Evolutionary conservation across 1,140 invertebrate genomes (phyloP).

Genomic region (Heliconius himera): DNA sequence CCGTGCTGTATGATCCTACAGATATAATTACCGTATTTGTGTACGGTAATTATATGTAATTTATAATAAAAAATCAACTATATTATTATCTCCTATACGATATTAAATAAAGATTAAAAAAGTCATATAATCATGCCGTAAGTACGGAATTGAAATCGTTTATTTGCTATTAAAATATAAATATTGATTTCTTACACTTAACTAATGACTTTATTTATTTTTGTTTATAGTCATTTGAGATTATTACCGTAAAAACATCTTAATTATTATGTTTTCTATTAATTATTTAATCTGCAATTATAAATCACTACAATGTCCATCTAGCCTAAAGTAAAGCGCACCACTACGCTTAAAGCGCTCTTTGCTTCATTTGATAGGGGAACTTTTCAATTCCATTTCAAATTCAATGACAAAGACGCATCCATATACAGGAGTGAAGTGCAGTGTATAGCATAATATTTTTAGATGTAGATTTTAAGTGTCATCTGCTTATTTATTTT

Average conservation of each 20-base stretch:
- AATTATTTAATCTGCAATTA: neutral
- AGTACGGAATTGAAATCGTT: neutral
- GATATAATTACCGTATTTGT: too few species aligned
- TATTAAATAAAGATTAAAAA: neutral
- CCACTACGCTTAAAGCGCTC: slow-evolving; percentile 34
- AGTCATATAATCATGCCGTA: neutral
- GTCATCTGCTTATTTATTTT: slow-evolving; percentile 75
- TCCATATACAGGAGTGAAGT: slow-evolving; percentile 62
- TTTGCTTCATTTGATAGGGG: slow-evolving; percentile 26
- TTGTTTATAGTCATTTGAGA: neutral
- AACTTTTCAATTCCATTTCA: slow-evolving; percentile 42
- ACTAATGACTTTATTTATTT: slow-evolving; percentile 1
- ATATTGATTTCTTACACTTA: neutral
- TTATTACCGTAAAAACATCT: neutral
- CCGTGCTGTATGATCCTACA: too few species aligned
- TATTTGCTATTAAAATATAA: neutral
- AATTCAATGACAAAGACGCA: slow-evolving; percentile 64
- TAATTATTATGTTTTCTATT: neutral
- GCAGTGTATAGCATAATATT: slow-evolving; percentile 80
- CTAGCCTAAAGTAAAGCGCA: neutral
- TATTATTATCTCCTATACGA: too few species aligned
- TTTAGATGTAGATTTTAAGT: slow-evolving; percentile 82
- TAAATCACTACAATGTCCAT: neutral
- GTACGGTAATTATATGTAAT: too few species aligned
- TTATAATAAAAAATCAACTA: too few species aligned